phyloP scores from a whole-genome alignment of 2,888 invertebrate species.

The Agelastica alni region DNA sequence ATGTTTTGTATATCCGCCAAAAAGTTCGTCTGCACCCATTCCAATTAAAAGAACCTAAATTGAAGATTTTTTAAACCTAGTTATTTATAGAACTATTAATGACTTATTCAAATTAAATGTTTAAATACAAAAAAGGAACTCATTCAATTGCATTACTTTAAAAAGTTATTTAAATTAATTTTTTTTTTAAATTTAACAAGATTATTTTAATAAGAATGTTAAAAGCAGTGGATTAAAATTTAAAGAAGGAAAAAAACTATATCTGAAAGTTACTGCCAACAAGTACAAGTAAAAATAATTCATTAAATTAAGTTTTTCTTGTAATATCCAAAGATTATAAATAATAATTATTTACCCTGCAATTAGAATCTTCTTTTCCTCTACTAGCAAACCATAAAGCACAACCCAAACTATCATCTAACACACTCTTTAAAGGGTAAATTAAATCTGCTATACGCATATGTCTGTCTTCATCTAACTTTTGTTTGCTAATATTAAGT shows the following conservation, averaged over 20 bases:
- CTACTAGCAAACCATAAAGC: slow-evolving; percentile 96
- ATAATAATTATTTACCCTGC: slow-evolving; percentile 64
- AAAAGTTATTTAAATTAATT: too few species aligned
- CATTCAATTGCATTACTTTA: too few species aligned
- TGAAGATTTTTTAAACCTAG: too few species aligned
- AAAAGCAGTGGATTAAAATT: too few species aligned
- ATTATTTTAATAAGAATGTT: too few species aligned
- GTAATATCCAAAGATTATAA: too few species aligned
- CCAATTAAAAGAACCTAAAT: slow-evolving; percentile 79
- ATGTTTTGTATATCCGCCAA: slow-evolving; percentile 93
- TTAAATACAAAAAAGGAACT: too few species aligned
- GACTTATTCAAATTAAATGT: too few species aligned
- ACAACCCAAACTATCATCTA: slow-evolving; percentile 95
- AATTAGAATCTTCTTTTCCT: slow-evolving; percentile 68
- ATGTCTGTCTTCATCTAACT: slow-evolving; percentile 64
- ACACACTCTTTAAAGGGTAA: slow-evolving; percentile 81
- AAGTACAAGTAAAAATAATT: neutral
- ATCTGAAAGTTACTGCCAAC: neutral
- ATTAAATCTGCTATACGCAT: slow-evolving; percentile 74
- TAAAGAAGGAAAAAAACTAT: neutral
- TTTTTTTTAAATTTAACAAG: too few species aligned
- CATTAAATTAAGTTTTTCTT: too few species aligned
- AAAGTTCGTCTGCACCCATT: slow-evolving; percentile 96
- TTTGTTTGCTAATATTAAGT: slow-evolving; percentile 72
- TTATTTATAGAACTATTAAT: too few species aligned